phyloP scores from a whole-genome alignment of 2,113 vertebrate species.

The Arvicanthis niloticus region DNA sequence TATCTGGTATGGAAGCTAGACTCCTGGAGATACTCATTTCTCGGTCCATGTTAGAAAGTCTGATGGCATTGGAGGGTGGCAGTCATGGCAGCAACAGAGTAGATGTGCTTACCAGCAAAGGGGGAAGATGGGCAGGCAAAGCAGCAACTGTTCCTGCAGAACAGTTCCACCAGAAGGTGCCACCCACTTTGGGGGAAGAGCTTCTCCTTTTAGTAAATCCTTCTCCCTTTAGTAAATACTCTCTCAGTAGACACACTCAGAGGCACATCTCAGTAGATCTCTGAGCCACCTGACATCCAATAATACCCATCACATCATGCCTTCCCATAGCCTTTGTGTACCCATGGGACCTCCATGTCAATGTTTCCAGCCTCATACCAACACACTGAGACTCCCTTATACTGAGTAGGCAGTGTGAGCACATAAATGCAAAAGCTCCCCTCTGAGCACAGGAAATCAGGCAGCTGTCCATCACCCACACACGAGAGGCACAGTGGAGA shows the following conservation, averaged over 20 bases:
- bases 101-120: background rate
- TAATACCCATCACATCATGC: background rate
- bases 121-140: background rate
- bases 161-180: background rate
- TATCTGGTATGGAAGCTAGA: background rate
- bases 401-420: slow-evolving; percentile 25
- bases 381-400: slow-evolving; percentile 42
- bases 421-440: slow-evolving; percentile 77
- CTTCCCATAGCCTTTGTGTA: slow-evolving; percentile 55
- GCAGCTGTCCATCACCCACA: slow-evolving; percentile 65
- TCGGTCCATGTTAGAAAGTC: background rate
- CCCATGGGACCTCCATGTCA: slow-evolving; percentile 46
- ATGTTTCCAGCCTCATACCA: slow-evolving; percentile 22
- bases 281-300: too few relatives aligned
- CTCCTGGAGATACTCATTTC: background rate
- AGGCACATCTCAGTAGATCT: background rate
- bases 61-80: background rate
- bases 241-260: background rate
- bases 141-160: background rate
- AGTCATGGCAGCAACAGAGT: too few relatives aligned
- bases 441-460: background rate
- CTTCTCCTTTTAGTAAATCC: background rate
- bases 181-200: background rate
- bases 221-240: background rate
- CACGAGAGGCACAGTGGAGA: slow-evolving; percentile 33